These are phyloP conservation scores for Hydrotaea cyrtoneurina DNA, from an alignment of 2,888 invertebrate genomes.

Conservation along the genomic window DNA sequence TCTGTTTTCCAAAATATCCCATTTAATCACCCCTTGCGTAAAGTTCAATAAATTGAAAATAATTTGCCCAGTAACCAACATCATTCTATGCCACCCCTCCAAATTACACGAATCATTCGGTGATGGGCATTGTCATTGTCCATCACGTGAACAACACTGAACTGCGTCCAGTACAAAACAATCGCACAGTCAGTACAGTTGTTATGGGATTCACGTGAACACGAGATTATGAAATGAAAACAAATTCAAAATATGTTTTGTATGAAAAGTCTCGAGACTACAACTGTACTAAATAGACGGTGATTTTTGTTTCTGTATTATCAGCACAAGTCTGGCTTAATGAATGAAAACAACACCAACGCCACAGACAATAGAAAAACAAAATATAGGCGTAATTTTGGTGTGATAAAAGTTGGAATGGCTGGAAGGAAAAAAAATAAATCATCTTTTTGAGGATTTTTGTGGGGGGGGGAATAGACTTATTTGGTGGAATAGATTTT, in stretches of 20 bases:
- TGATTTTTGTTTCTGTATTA: background rate
- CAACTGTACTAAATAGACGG: constrained; percentile 4
- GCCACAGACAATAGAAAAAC: background rate
- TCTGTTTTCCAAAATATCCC: no score
- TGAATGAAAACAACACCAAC: background rate
- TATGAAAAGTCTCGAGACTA: constrained; percentile 32
- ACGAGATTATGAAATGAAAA: constrained; percentile 19
- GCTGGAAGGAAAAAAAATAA: no score
- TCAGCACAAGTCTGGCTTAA: background rate
- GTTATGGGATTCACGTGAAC: constrained; percentile 1
- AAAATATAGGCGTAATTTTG: background rate
- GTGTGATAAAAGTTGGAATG: background rate
- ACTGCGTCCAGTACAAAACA: background rate
- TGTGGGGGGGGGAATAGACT: no score
- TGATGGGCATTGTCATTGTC: background rate
- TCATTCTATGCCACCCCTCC: no score
- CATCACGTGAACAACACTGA: background rate
- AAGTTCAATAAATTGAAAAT: background rate
- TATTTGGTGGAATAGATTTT: no score
- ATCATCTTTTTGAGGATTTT: no score
- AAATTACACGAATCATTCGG: no score
- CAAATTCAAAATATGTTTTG: background rate
- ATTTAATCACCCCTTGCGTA: background rate
- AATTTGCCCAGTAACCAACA: background rate
- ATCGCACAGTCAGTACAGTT: background rate